Percentiles rank a stretch among this genome's conserved stretches.
phyloP scores from a whole-genome alignment of 2,113 vertebrate genomes.

The Propithecus coquereli region DNA sequence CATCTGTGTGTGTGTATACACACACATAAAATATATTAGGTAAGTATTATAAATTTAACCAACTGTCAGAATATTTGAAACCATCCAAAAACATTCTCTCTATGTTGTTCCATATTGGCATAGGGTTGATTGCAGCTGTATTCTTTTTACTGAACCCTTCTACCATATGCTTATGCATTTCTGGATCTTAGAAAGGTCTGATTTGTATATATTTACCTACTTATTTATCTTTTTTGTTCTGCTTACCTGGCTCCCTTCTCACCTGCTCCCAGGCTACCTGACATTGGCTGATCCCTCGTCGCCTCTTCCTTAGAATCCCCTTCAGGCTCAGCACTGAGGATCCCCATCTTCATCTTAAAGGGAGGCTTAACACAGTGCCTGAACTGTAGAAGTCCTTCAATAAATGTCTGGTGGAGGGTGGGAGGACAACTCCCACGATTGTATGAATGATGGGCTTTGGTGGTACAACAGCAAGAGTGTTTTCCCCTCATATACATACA shows the following conservation, averaged over 20 bases:
- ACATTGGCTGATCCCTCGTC: not conserved
- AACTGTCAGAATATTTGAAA: not conserved
- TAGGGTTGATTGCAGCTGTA: not conserved
- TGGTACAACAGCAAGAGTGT: not conserved
- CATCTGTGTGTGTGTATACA: not conserved
- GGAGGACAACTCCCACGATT: not conserved
- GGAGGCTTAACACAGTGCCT: not conserved
- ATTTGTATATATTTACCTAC: not conserved
- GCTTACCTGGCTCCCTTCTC: not conserved
- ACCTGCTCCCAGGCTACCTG: not conserved
- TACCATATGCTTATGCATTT: not conserved
- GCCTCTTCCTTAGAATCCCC: not conserved
- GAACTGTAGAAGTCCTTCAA: not conserved
- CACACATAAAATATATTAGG: not conserved
- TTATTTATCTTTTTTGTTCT: not conserved
- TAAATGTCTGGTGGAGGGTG: not conserved
- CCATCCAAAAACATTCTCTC: not conserved
- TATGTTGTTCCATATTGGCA: not conserved
- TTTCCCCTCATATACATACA: not conserved
- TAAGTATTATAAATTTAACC: not conserved
- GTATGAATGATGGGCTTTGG: not conserved
- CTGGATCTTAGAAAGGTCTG: not conserved
- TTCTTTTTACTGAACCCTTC: not conserved
- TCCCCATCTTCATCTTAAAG: not conserved
- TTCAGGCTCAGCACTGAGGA: not conserved